Base-by-base conservation (phyloP, 2,888 invertebrate species). In the Cyaniris semiargus region DNA sequence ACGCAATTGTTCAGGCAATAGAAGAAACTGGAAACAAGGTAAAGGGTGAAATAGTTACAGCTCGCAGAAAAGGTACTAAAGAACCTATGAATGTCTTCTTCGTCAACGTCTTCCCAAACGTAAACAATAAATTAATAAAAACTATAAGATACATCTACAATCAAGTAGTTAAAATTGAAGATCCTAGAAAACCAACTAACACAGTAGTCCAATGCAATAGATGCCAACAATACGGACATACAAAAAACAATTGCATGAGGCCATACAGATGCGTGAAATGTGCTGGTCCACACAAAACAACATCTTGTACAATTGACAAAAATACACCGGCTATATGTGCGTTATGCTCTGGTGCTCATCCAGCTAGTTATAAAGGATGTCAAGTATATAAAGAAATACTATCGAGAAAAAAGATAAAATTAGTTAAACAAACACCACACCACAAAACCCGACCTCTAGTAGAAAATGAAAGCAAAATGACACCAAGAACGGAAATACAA, bases 311-410 rank as follows among this genome's bases (percentile, higher is more conserved):
- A 21, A 34, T 53, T 13, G 75, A 75, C 18, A 75, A 48, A 34
- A 79, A 77, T 53, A 76, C 79, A 0, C 80, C 79, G 1, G 79
- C 79, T n/a, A 75, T 21, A 7, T 79, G 79, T 74, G 74, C 79
- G 2, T 38, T 82, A 1, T 82, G 80, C 31, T n/a, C 53, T 15
- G 76, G 79, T 6, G 27, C 18, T 58, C 80, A 82, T 27, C 80
- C 80, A 10, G 79, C 81, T 1, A 82, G 79, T 38, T 81, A 76
- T 10, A 80, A 80, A 34, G 79, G 79, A 3, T 80, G 80, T 70
- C 72, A 79, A 76, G 76, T 81, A 0, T 80, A 81, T n/a, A 78
- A 78, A 76, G 77, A 80, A 72, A 80, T 80, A 15, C n/a, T 79
- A 3, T 71, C 56, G 0, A 53, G 75, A 18, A 75, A 75, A 56